A percentile compares a stretch with the other conserved stretches of the same genome.
Conservation (phyloP, 2,888 invertebrate species). For the Mongoloraphidia duomilia region DNA sequence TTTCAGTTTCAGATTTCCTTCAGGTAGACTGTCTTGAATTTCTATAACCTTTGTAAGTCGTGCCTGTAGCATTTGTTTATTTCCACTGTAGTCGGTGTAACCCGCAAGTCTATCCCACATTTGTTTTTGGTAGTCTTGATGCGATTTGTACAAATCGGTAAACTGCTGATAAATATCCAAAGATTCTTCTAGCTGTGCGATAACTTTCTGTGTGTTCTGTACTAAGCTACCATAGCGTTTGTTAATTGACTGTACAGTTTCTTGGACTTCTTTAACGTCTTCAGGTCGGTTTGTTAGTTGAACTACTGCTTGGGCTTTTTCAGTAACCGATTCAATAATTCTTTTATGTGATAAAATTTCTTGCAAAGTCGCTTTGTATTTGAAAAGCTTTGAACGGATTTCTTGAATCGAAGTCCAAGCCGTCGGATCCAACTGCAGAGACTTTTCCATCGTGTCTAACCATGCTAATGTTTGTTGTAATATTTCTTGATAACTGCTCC, state of each 20-base stretch:
- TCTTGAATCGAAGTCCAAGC: slow-evolving; percentile 71
- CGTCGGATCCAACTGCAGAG: slow-evolving; percentile 54
- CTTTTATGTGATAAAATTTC: slow-evolving; percentile 83
- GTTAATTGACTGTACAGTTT: slow-evolving; percentile 57
- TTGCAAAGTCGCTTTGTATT: slow-evolving; percentile 74
- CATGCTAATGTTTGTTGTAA: slow-evolving; percentile 70
- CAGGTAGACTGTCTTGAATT: slow-evolving; percentile 61
- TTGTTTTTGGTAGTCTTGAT: slow-evolving; percentile 81
- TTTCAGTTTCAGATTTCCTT: slow-evolving; percentile 63
- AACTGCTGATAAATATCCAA: slow-evolving; percentile 76
- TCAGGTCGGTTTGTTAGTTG: slow-evolving; percentile 42
- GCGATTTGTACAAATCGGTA: slow-evolving; percentile 68
- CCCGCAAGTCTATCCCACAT: slow-evolving; percentile 76
- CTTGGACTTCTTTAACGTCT: slow-evolving; percentile 46
- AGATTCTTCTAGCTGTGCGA: slow-evolving; percentile 58
- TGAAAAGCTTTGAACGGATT: slow-evolving; percentile 66
- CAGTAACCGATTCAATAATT: slow-evolving; percentile 77
- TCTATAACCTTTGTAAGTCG: slow-evolving; percentile 68
- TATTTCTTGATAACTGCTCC: slow-evolving; percentile 75
- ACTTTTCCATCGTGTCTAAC: slow-evolving; percentile 74
- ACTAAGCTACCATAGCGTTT: slow-evolving; percentile 59
- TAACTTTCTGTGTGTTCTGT: slow-evolving; percentile 48
- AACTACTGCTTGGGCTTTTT: slow-evolving; percentile 64
- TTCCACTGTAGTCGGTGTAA: slow-evolving; percentile 76
- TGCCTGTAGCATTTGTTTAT: slow-evolving; percentile 69